These are phyloP conservation scores for Corythoichthys haematopterus DNA, from an alignment of 2,113 vertebrate species.

Conservation along the genomic window DNA sequence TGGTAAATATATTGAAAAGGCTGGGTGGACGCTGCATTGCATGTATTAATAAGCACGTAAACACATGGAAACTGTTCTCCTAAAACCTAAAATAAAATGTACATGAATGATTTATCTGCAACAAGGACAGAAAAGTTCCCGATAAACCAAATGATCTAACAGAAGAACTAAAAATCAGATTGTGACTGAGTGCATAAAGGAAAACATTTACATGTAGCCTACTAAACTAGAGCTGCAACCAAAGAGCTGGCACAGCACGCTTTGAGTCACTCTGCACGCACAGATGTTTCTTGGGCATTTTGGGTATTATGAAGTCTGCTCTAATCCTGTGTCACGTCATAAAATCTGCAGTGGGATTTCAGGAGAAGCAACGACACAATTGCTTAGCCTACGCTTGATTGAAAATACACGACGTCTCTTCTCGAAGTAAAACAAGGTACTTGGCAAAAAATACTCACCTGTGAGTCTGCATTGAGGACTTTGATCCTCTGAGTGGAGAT, in stretches of 20 bases:
- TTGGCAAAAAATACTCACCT: constrained; percentile 71
- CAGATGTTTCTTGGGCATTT: constrained; percentile 28
- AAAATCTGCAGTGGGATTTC: constrained; percentile 22
- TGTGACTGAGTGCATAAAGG: not conserved
- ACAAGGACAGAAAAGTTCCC: not conserved
- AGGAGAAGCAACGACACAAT: constrained; percentile 19
- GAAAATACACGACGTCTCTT: constrained; percentile 5
- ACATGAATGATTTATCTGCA: constrained; percentile 5
- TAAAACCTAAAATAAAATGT: constrained; percentile 6
- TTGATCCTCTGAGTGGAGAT: constrained; percentile 97
- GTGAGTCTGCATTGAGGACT: constrained; percentile 92
- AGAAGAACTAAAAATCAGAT: not conserved
- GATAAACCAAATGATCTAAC: not conserved
- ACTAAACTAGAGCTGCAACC: constrained; percentile 7
- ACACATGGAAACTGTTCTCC: constrained; percentile 9
- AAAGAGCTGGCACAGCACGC: not conserved
- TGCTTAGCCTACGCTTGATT: not conserved
- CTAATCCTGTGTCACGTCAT: constrained; percentile 15
- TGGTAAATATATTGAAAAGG: constrained; percentile 42
- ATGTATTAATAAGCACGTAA: constrained; percentile 27
- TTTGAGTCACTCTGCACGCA: not conserved
- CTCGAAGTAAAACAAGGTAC: not conserved
- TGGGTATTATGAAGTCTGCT: constrained; percentile 23
- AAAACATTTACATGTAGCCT: not conserved
- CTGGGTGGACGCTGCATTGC: constrained; percentile 56